Evolutionary conservation across 2,797 vertebrate genomes (phyloP).

Genomic region (Lindbergichthys nudifrons): DNA sequence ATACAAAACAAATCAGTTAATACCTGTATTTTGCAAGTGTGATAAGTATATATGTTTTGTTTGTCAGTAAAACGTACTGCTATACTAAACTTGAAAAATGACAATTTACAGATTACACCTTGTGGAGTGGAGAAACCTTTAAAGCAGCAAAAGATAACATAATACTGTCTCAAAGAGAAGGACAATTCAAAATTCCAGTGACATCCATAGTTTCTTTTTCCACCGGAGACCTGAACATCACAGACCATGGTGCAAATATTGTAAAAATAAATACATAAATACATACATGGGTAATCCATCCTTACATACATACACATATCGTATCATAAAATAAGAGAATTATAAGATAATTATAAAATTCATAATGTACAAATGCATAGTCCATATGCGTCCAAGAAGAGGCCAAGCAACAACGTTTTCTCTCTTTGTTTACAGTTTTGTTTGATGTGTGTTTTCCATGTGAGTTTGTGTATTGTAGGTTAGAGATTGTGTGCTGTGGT

Average conservation of each 20-base stretch:
- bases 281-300: slow-evolving; percentile 82
- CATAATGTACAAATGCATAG: slow-evolving; percentile 86
- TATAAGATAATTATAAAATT: slow-evolving; percentile 86
- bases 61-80: slow-evolving; percentile 54
- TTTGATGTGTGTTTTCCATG: slow-evolving; percentile 52
- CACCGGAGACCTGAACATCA: slow-evolving; percentile 74
- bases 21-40: slow-evolving; percentile 56
- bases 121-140: slow-evolving; percentile 64
- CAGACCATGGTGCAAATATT: slow-evolving; percentile 83
- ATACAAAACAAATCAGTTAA: slow-evolving; percentile 67
- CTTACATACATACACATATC: slow-evolving; percentile 82
- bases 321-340: slow-evolving; percentile 86
- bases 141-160: slow-evolving; percentile 75
- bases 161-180: slow-evolving; percentile 76
- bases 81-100: slow-evolving; percentile 62
- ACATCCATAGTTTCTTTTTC: slow-evolving; percentile 73
- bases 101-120: slow-evolving; percentile 84
- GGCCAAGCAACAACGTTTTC: slow-evolving; percentile 58
- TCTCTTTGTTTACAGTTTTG: slow-evolving; percentile 52
- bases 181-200: slow-evolving; percentile 75
- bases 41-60: slow-evolving; percentile 54
- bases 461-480: slow-evolving; percentile 54
- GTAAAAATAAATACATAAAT: slow-evolving; percentile 89
- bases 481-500: slow-evolving; percentile 71
- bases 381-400: slow-evolving; percentile 79